Evolutionary conservation across 2,113 vertebrate species (phyloP).

Genomic region (Toxotes chatareus): DNA sequence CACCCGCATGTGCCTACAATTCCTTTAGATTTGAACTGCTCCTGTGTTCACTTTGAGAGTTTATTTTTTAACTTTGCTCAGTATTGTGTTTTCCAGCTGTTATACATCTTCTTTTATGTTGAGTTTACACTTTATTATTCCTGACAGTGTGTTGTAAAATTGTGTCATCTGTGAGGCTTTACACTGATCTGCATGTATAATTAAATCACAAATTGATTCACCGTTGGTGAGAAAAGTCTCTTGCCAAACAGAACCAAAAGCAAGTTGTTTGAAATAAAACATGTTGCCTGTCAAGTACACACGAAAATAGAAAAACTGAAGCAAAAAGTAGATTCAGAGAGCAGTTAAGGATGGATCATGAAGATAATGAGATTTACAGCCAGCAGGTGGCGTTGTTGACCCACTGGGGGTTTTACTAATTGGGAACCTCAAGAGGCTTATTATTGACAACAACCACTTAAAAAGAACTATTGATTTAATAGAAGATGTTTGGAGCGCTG

Average conservation of each 20-base stretch:
- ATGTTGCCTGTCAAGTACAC: not conserved
- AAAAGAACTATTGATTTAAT: constrained; percentile 4
- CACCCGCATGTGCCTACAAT: constrained; percentile 80
- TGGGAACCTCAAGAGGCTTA: not conserved
- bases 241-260: constrained; percentile 21
- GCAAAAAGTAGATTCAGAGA: constrained; percentile 3
- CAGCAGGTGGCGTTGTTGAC: constrained; percentile 60
- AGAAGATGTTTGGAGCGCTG: constrained; percentile 10
- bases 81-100: constrained; percentile 39
- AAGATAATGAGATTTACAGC: constrained; percentile 1
- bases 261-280: constrained; percentile 21
- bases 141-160: constrained; percentile 19
- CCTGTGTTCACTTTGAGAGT: constrained; percentile 39
- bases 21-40: constrained; percentile 57
- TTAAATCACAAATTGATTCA: constrained; percentile 34
- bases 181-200: constrained; percentile 64
- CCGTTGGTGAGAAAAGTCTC: constrained; percentile 13
- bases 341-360: not conserved
- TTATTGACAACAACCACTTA: not conserved
- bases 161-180: constrained; percentile 48
- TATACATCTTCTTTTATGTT: constrained; percentile 30
- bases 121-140: constrained; percentile 30
- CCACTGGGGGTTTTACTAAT: not conserved
- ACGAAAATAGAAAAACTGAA: constrained; percentile 5
- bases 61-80: constrained; percentile 25